Evolutionary conservation across 2,888 invertebrate species (phyloP).

Genomic region (Hipparchia semele): DNA sequence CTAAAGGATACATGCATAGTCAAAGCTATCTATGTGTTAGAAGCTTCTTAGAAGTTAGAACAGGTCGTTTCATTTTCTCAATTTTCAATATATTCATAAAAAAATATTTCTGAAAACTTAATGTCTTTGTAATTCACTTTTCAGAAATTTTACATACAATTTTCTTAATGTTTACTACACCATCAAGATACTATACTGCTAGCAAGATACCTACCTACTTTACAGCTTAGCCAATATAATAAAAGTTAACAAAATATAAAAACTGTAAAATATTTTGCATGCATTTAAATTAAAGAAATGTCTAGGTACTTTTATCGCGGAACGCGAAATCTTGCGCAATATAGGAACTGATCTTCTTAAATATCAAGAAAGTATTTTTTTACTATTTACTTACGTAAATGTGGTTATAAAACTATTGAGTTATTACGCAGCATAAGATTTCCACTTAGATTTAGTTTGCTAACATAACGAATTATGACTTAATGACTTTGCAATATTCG

Average conservation of each 20-base stretch:
- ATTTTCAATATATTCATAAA: no score
- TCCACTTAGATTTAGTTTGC: conserved; percentile 40
- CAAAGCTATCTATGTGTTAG: not conserved
- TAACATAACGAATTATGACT: conserved; percentile 42
- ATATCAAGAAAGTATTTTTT: conserved; percentile 32
- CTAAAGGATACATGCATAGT: no score
- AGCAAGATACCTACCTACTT: not conserved
- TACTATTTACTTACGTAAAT: conserved; percentile 37
- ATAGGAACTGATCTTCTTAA: conserved; percentile 32
- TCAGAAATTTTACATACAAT: no score
- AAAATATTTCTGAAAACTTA: no score
- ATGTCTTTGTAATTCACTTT: no score
- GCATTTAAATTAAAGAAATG: conserved; percentile 6
- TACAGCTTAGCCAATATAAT: no score
- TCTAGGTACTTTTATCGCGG: not conserved
- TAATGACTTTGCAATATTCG: conserved; percentile 42
- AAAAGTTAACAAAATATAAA: not conserved
- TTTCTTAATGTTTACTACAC: no score
- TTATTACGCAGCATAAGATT: conserved; percentile 39
- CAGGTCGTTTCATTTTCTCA: no score
- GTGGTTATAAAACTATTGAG: conserved; percentile 39
- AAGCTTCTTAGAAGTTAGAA: not conserved
- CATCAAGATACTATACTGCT: no score
- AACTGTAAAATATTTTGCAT: not conserved
- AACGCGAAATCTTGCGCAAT: conserved; percentile 26